These are phyloP conservation scores for Ptilorrhoa leucosticta DNA, from an alignment of 2,113 vertebrate genomes.

Conservation along the genomic window DNA sequence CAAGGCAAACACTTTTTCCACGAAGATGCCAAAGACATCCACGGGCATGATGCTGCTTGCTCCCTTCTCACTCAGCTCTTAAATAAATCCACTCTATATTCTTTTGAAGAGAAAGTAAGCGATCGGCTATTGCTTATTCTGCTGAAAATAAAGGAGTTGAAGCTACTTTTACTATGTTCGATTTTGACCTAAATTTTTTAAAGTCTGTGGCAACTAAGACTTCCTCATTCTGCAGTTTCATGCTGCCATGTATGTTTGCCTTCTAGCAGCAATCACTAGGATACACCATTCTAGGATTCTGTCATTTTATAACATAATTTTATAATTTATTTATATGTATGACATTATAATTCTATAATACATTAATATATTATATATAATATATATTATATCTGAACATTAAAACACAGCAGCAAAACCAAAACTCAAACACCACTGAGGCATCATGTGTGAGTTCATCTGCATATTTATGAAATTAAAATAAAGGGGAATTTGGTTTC, in stretches of 20 bases:
- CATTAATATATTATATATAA: neutral
- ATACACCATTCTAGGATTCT: neutral
- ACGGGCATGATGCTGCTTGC: rapidly evolving
- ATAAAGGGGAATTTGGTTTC: neutral
- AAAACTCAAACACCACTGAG: neutral
- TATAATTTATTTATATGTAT: neutral
- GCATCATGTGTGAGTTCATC: neutral
- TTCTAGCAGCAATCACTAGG: neutral
- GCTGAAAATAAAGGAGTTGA: neutral
- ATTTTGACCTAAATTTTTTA: neutral
- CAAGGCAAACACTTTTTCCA: neutral
- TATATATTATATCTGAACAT: neutral
- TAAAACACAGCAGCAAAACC: neutral
- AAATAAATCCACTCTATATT: neutral
- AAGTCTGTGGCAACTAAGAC: neutral
- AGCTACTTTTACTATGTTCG: neutral
- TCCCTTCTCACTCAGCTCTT: neutral
- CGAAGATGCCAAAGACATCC: neutral
- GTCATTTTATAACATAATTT: neutral
- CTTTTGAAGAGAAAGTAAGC: neutral
- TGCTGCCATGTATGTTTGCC: neutral
- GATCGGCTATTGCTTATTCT: neutral
- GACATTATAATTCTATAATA: neutral
- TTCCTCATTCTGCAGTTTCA: neutral
- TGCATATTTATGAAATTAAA: neutral